These are phyloP conservation scores for Drosophila tristis DNA, from an alignment of 1,140 invertebrate species.

Conservation along the genomic window DNA sequence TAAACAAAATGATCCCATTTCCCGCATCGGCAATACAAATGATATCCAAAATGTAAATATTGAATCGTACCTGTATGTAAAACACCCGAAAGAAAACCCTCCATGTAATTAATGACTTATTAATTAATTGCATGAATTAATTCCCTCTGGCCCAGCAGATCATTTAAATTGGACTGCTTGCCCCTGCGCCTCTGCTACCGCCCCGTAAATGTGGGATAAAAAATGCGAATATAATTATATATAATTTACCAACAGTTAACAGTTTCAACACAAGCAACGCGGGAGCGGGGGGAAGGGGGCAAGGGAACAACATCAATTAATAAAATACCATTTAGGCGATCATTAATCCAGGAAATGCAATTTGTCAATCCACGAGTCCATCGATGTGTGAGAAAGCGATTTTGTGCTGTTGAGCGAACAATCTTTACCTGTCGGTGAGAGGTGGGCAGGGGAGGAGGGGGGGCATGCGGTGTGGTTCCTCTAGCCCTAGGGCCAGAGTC, in stretches of 20 bases:
- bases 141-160: slow-evolving; percentile 44
- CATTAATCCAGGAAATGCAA: slow-evolving; percentile 77
- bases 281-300: background rate
- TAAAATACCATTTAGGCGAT: slow-evolving; percentile 77
- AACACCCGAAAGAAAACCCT: background rate
- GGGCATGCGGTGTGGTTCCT: slow-evolving; percentile 15
- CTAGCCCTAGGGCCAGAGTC: slow-evolving; percentile 23
- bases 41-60: slow-evolving; percentile 2
- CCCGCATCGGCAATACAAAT: too few relatives aligned
- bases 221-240: slow-evolving; percentile 78
- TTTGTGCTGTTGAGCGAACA: slow-evolving; percentile 60
- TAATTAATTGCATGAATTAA: slow-evolving; percentile 48
- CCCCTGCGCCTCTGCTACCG: background rate
- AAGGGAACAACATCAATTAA: slow-evolving; percentile 61
- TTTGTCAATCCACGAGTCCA: slow-evolving; percentile 63
- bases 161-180: slow-evolving; percentile 26
- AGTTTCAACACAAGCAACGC: slow-evolving; percentile 52
- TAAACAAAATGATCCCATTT: too few relatives aligned
- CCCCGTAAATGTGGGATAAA: slow-evolving; percentile 32
- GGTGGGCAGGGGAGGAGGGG: too few relatives aligned
- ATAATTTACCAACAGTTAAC: slow-evolving; percentile 62
- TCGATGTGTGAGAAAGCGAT: slow-evolving; percentile 77
- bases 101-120: slow-evolving; percentile 31
- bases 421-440: slow-evolving; percentile 37
- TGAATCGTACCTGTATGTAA: background rate